Evolutionary conservation across 2,113 vertebrate genomes (phyloP), one percentile per base, ranked within the genome.

Genomic region (Ranitomeya variabilis): DNA sequence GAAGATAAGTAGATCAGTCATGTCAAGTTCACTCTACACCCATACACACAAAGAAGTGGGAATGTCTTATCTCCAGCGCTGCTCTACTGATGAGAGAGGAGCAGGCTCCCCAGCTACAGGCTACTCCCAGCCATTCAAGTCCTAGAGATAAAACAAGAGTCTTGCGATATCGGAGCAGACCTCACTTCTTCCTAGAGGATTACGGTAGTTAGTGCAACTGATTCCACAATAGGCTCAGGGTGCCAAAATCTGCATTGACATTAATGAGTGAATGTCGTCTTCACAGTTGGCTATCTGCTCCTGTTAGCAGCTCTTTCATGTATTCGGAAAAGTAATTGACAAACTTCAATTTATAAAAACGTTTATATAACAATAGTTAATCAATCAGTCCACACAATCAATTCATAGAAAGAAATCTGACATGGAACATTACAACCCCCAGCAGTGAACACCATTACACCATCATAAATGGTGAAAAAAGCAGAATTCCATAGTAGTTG

Each of bases 1-100:
- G 57, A 74, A 82, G 67, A 88, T 82, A 82, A 88, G 66, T 73
- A 80, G 55, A 87, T 87, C 78, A 87, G 64, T 81, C 78, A 87
- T 73, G 78, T 87, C 64, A 81, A 60, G 67, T 83, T 88, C 87
- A 88, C 66, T 83, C 80, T 62, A 88, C 80, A 87, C 77, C 15
- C 78, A 54, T 87, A 71, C 15, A 80, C 51, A 88, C 66, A 82
- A 81, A 81, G 10, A 88, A 71, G 78, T 83, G 79, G 67, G 71
- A 74, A 74, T 88, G 51, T 83, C 87, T 88, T 83, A 88, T 88
- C 67, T 74, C n/a, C 31, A 62, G 37, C 67, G 76, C 54, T 88
- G 66, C 10, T 80, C 11, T 52, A 51, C 45, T 87, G 86, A 87
- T 67, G 78, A 87, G 77, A 81, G 78, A 71, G 26, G n/a, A 87